These are phyloP conservation scores for Ammodramus savannarum DNA, from an alignment of 2,113 vertebrate genomes.

Conservation along the genomic window DNA sequence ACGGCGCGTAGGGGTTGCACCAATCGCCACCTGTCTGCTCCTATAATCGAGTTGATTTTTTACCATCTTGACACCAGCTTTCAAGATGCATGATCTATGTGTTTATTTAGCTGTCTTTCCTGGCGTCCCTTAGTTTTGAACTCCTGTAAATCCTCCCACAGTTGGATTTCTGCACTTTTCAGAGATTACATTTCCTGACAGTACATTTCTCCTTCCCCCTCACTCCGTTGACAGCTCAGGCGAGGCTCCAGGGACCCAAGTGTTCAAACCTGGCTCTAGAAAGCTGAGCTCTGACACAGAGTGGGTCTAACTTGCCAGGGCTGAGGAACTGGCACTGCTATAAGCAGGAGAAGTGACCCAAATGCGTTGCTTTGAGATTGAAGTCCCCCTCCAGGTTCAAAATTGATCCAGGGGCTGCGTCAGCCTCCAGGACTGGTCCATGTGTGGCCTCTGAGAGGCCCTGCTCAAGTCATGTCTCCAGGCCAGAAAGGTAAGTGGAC, in stretches of 20 bases:
- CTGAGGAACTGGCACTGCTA: neutral
- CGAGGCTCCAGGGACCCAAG: neutral
- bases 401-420: neutral
- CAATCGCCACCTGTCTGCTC: constrained; percentile 75
- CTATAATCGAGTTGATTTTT: constrained; percentile 74
- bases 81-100: constrained; percentile 74
- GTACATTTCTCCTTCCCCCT: constrained; percentile 66
- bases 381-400: neutral
- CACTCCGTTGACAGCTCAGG: constrained; percentile 42
- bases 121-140: constrained; percentile 66
- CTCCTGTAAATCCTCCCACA: constrained; percentile 71
- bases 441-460: neutral
- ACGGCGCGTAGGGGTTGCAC: constrained; percentile 57
- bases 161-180: constrained; percentile 71
- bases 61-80: constrained; percentile 73
- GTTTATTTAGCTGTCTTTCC: constrained; percentile 75
- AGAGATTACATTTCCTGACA: constrained; percentile 69
- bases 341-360: neutral
- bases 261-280: constrained; percentile 19
- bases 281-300: neutral
- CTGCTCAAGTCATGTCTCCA: neutral
- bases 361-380: neutral
- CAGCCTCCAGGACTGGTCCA: neutral
- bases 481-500: neutral
- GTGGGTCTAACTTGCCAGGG: neutral